Conservation (phyloP, 2,888 invertebrate genomes). For the Apamea epomidion region DNA sequence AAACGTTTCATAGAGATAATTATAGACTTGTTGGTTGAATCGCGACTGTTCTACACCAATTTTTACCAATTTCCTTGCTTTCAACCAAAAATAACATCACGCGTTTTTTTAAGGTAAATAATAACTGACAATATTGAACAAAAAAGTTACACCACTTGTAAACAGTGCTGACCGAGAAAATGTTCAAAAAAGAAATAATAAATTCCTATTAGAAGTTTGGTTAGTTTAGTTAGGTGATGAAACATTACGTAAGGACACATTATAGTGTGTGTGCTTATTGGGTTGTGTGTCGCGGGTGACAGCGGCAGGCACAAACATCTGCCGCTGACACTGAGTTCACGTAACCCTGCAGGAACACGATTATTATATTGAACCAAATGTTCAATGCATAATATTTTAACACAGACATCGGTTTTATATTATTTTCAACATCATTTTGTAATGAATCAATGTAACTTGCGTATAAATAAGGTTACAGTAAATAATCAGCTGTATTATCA, state of each 20-base stretch:
- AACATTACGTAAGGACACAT: conserved; percentile 24
- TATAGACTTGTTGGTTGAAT: neutral
- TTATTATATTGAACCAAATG: conserved; percentile 13
- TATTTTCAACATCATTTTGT: neutral
- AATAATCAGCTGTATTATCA: neutral
- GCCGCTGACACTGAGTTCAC: conserved; percentile 47
- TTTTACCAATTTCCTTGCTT: neutral
- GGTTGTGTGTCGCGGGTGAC: conserved; percentile 1
- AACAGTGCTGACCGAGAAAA: neutral
- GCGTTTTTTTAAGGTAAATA: neutral
- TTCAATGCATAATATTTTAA: conserved; percentile 20
- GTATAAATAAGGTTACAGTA: neutral
- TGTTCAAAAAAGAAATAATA: neutral
- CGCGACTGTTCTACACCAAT: too few relatives aligned
- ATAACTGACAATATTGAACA: neutral
- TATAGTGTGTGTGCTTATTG: conserved; percentile 21
- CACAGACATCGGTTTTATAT: neutral
- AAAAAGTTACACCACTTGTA: neutral
- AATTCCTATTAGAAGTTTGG: neutral
- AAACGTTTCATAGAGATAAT: neutral
- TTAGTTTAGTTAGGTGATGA: neutral
- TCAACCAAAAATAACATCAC: neutral
- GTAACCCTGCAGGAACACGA: conserved; percentile 34
- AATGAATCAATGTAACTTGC: neutral
- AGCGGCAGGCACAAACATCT: conserved; percentile 31